phyloP scores from a whole-genome alignment of 2,113 vertebrate genomes.

The Menura novaehollandiae region DNA sequence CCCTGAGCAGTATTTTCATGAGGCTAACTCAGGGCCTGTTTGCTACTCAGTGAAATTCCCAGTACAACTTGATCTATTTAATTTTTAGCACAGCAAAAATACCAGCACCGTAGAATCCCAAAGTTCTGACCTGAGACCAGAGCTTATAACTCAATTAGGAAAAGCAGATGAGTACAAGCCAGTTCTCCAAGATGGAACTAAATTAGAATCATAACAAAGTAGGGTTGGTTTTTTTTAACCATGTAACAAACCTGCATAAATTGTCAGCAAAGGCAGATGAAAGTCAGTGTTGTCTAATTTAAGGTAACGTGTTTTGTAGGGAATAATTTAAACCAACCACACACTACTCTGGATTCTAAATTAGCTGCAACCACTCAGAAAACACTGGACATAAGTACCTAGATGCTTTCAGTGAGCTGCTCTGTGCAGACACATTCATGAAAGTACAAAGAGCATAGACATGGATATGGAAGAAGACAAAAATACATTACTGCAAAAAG shows the following conservation, averaged over 20 bases:
- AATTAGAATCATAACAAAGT: neutral
- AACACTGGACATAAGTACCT: neutral
- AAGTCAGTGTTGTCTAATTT: neutral
- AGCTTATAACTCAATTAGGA: neutral
- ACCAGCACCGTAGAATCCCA: rapidly evolving
- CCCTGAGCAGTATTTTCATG: neutral
- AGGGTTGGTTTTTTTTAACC: neutral
- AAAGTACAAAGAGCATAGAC: neutral
- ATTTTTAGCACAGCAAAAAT: neutral
- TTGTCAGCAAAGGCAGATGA: neutral
- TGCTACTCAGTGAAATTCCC: neutral
- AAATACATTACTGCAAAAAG: neutral
- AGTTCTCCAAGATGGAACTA: neutral
- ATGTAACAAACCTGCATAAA: neutral
- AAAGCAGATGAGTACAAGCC: neutral
- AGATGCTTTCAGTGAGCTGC: neutral
- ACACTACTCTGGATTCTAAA: neutral
- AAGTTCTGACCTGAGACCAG: neutral
- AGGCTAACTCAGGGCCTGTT: neutral
- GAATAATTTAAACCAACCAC: neutral
- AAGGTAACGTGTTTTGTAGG: neutral
- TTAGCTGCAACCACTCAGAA: neutral
- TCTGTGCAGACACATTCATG: neutral
- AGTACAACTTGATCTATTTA: neutral
- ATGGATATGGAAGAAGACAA: neutral